Evolutionary conservation across 2,113 vertebrate genomes (phyloP).

Genomic region (Tetrao urogallus): DNA sequence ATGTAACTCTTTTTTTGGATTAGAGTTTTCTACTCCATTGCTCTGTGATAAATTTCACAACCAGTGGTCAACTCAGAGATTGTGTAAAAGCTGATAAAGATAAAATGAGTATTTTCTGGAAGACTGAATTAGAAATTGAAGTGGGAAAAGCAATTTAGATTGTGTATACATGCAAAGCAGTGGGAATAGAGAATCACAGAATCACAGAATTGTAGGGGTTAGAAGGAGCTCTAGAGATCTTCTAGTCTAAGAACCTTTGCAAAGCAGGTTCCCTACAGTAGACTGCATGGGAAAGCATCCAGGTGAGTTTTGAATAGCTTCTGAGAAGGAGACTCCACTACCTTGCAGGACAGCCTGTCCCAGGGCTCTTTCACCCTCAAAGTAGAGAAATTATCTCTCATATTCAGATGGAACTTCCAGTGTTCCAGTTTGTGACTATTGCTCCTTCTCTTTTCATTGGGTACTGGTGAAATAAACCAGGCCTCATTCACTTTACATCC

Average conservation of each 20-base stretch:
- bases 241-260: not conserved
- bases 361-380: not conserved
- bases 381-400: not conserved
- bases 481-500: not conserved
- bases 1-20: not conserved
- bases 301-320: not conserved
- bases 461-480: not conserved
- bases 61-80: not conserved
- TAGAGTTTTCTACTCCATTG: not conserved
- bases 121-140: not conserved
- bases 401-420: not conserved
- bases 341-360: not conserved
- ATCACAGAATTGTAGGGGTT: not conserved
- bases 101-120: not conserved
- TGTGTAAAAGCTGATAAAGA: not conserved
- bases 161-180: not conserved
- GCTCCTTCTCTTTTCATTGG: not conserved
- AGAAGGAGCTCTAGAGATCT: not conserved
- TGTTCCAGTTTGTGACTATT: not conserved
- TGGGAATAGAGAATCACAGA: not conserved
- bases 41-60: not conserved
- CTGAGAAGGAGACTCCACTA: not conserved
- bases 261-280: not conserved
- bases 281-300: not conserved
- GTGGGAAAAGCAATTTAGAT: fast-evolving